These are phyloP conservation scores for Galemys pyrenaicus DNA, from an alignment of 2,113 vertebrate genomes.

Conservation along the genomic window DNA sequence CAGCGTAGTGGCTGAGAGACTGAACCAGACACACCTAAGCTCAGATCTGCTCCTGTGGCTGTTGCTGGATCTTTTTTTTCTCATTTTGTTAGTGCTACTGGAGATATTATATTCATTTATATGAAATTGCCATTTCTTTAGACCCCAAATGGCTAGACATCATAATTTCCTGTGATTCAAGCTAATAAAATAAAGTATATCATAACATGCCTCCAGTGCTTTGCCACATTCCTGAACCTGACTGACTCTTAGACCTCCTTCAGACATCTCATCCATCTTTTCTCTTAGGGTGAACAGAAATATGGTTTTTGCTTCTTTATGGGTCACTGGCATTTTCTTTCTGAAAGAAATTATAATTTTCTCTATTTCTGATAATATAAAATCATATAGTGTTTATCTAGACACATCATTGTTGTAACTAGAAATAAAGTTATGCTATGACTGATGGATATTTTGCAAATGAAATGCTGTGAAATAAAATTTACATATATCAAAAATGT, in stretches of 20 bases:
- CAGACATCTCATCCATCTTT: background rate
- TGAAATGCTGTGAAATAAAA: constrained; percentile 20
- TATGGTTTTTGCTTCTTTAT: background rate
- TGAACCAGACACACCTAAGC: background rate
- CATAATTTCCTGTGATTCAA: background rate
- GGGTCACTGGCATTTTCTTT: background rate
- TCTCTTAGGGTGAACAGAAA: background rate
- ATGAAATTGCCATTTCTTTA: background rate
- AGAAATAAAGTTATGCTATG: constrained; percentile 43
- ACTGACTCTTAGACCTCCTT: background rate
- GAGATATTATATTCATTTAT: background rate
- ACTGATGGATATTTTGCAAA: constrained; percentile 42
- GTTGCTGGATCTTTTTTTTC: background rate
- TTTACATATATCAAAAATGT: background rate
- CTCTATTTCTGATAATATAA: background rate
- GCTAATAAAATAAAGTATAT: background rate
- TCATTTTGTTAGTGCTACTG: background rate
- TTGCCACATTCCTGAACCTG: background rate
- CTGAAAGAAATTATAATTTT: background rate
- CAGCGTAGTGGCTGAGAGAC: background rate
- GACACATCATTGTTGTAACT: background rate
- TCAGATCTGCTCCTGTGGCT: background rate
- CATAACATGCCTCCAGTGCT: background rate
- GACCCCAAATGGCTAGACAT: background rate
- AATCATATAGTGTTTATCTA: background rate